Base-by-base conservation (phyloP, 2,797 vertebrate genomes). In the Amazona finschi region DNA sequence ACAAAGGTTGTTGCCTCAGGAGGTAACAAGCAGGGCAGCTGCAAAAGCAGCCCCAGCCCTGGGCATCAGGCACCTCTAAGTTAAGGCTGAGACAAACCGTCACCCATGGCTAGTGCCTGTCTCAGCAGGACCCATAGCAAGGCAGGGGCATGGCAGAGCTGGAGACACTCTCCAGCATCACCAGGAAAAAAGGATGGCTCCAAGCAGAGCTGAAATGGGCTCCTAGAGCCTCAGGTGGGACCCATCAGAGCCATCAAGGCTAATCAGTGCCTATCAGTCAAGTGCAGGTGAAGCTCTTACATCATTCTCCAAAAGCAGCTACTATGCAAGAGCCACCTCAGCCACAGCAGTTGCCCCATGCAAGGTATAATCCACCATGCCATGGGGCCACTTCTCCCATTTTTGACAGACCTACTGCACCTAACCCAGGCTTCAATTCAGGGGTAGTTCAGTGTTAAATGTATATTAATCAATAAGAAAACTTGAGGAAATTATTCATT, bases 401-500 rank as follows among this genome's bases (percentile, higher is more conserved):
- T 28, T 36, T 36, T 13, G 9, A 15, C 4, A 1, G 2, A 53
- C 24, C 85, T 58, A 9, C 22, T 66, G 46, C 50, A 49, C 25
- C 9, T 43, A 80, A 46, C 25, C 30, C 57, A 33, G 28, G 13
- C 22, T 75, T 62, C 5, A 1, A 4, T 24, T 55, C 50, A 38
- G 30, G 49, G 30, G 3, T 73, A 44, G 73, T 58, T 86, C 81
- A 70, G 62, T 75, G 67, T 85, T 91, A 94, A 85, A 77, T 74
- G 52, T 28, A 7, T 39, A 71, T 90, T 90, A 39, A 87, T 73
- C 85, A 76, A 73, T 33, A 70, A 25, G 7, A 89, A 73, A 91
- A 85, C 36, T 79, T 39, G 64, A 78, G 47, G 86, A 94, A 95
- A 81, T 44, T 2, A 79, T 86, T 64, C n/a, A 82, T 82, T 95